phyloP scores from a whole-genome alignment of 2,113 vertebrate genomes.

The Eptesicus fuscus region DNA sequence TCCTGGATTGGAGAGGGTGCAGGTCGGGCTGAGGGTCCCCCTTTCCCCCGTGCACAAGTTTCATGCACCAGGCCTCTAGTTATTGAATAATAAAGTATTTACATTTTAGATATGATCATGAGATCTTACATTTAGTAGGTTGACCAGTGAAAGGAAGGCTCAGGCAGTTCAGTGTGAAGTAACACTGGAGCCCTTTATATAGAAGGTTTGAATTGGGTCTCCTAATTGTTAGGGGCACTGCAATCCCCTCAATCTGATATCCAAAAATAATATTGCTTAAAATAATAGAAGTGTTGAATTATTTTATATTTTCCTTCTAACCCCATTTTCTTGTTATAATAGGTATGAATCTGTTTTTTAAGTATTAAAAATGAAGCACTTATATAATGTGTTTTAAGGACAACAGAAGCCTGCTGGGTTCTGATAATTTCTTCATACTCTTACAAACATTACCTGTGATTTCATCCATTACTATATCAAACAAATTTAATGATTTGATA shows the following conservation, averaged over 20 bases:
- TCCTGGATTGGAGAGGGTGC: too few relatives aligned
- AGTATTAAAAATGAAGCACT: constrained; percentile 27
- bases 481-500: background rate
- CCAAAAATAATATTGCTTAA: background rate
- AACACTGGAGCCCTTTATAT: background rate
- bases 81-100: background rate
- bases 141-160: background rate
- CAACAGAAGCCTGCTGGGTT: background rate
- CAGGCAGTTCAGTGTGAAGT: background rate
- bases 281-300: background rate
- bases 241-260: background rate
- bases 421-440: background rate
- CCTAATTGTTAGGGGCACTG: background rate
- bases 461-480: background rate
- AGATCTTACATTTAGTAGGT: background rate
- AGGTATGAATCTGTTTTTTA: background rate
- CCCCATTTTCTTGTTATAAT: background rate
- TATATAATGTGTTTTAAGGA: background rate
- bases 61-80: too few relatives aligned
- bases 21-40: too few relatives aligned
- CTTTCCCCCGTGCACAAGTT: too few relatives aligned
- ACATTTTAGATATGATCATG: background rate
- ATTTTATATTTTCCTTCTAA: background rate
- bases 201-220: background rate
- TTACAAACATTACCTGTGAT: background rate